Evolutionary conservation across 2,113 vertebrate genomes (phyloP).

Genomic region (Chascanopsetta lugubris): DNA sequence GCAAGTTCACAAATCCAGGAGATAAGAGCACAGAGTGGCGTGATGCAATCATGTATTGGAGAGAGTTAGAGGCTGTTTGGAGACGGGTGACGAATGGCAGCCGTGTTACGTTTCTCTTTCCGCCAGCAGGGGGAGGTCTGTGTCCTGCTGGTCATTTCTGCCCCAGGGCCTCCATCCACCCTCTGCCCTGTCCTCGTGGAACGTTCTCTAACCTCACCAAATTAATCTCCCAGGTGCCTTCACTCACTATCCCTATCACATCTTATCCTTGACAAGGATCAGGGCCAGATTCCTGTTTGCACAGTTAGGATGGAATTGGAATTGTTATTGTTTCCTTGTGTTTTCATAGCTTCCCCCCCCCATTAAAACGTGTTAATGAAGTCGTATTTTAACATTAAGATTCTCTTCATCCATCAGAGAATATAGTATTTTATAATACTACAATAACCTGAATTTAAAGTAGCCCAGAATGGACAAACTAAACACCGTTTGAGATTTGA

Average conservation of each 20-base stretch:
- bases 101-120: slow-evolving; percentile 35
- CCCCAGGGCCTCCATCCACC: slow-evolving; percentile 76
- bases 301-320: neutral
- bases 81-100: slow-evolving; percentile 21
- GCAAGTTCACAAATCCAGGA: neutral
- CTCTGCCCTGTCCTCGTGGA: slow-evolving; percentile 84
- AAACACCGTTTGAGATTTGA: too few species aligned
- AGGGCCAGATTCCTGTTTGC: neutral
- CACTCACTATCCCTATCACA: slow-evolving; percentile 16
- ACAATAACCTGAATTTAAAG: too few species aligned
- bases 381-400: too few species aligned
- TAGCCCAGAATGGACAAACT: too few species aligned
- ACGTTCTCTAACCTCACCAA: slow-evolving; percentile 82
- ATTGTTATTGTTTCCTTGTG: neutral
- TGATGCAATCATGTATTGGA: neutral
- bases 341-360: too few species aligned
- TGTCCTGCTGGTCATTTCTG: slow-evolving; percentile 89
- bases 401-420: too few species aligned
- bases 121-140: slow-evolving; percentile 81
- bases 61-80: neutral
- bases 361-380: too few species aligned
- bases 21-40: neutral
- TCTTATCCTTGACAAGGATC: slow-evolving; percentile 6
- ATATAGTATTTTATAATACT: too few species aligned
- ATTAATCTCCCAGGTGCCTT: slow-evolving; percentile 81